Conservation (phyloP, 2,113 vertebrate genomes). For the Notothenia rossii region DNA sequence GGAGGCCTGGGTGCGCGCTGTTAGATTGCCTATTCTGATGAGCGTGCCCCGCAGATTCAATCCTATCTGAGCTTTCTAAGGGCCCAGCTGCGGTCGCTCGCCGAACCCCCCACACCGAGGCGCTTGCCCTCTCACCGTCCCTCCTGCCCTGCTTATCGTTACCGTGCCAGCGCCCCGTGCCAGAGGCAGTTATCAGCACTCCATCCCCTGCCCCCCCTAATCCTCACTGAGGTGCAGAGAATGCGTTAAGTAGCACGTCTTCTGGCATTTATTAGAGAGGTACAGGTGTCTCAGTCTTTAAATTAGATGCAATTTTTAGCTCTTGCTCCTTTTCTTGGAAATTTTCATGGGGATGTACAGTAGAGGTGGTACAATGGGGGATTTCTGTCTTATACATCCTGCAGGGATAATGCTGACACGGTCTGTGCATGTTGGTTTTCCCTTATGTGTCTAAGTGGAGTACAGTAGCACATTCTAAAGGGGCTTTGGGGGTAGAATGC, state of each 20-base stretch:
- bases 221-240: slow-evolving; percentile 59
- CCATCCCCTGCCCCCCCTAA: slow-evolving; percentile 62
- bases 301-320: slow-evolving; percentile 74
- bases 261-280: slow-evolving; percentile 56
- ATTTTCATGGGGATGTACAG: slow-evolving; percentile 42
- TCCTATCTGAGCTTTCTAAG: slow-evolving; percentile 70
- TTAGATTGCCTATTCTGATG: slow-evolving; percentile 74
- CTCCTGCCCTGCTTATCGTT: slow-evolving; percentile 44
- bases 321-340: slow-evolving; percentile 29
- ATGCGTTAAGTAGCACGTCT: slow-evolving; percentile 70
- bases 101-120: slow-evolving; percentile 46
- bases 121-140: slow-evolving; percentile 35
- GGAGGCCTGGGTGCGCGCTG: slow-evolving; percentile 62
- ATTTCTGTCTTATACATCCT: slow-evolving; percentile 34
- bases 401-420: slow-evolving; percentile 22
- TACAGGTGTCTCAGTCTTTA: slow-evolving; percentile 72
- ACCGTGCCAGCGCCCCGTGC: slow-evolving; percentile 53
- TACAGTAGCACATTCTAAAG: slow-evolving; percentile 6
- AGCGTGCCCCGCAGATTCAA: slow-evolving; percentile 55
- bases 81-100: slow-evolving; percentile 69
- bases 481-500: background rate
- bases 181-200: slow-evolving; percentile 70
- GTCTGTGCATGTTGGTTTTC: slow-evolving; percentile 16
- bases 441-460: slow-evolving; percentile 3
- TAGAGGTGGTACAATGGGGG: slow-evolving; percentile 24